These are phyloP conservation scores for Idaea aversata DNA, from an alignment of 2,888 invertebrate genomes.

Conservation along the genomic window DNA sequence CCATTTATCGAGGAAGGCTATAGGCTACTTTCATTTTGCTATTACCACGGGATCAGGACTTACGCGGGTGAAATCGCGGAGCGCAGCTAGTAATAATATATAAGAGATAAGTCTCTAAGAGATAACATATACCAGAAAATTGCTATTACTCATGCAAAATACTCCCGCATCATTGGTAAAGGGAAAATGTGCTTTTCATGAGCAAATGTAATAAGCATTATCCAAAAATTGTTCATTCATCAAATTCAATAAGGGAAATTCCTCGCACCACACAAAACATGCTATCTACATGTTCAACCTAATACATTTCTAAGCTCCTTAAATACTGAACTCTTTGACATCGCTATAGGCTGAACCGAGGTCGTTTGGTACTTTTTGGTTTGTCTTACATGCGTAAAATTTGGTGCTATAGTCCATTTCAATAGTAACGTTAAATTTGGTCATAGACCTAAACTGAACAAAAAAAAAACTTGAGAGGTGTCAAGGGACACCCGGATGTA, in stretches of 20 bases:
- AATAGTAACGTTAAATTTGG: not conserved
- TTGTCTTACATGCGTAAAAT: not conserved
- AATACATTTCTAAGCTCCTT: not conserved
- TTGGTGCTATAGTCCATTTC: too few relatives aligned
- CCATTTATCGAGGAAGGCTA: too few relatives aligned
- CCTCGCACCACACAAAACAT: slow-evolving; percentile 13
- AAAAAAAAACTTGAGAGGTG: too few relatives aligned
- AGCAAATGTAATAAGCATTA: not conserved
- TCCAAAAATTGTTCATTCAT: slow-evolving; percentile 10
- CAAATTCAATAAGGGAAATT: slow-evolving; percentile 12
- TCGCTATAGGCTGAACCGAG: not conserved
- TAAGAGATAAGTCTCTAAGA: too few relatives aligned
- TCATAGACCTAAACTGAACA: too few relatives aligned
- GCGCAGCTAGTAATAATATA: too few relatives aligned
- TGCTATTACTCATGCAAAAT: not conserved
- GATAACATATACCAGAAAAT: not conserved
- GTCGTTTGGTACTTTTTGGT: not conserved
- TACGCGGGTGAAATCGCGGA: too few relatives aligned
- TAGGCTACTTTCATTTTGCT: too few relatives aligned
- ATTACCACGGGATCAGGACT: too few relatives aligned
- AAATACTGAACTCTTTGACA: slow-evolving; percentile 1
- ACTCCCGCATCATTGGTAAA: not conserved
- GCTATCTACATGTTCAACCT: slow-evolving; percentile 13
- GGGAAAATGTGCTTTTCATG: not conserved
- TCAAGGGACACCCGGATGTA: too few relatives aligned